Evolutionary conservation across 2,113 vertebrate species (phyloP), one percentile per base, ranked within the genome.

Genomic region (Cairina moschata): DNA sequence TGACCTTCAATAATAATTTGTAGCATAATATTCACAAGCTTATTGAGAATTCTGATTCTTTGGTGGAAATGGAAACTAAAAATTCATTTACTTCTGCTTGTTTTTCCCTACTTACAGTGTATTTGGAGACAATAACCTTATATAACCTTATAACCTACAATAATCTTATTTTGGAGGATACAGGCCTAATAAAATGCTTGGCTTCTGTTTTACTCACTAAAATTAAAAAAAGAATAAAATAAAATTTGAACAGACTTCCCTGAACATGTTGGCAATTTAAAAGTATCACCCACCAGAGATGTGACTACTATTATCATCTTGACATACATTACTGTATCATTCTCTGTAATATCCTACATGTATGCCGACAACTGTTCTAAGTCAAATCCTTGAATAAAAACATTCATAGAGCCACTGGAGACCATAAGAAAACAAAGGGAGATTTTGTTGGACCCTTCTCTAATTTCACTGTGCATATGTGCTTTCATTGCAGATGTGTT

Each of bases 1-100:
- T 11, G 54, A 76, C 58, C 52, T 96, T 94, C 55, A 81, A 52
- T 90, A 89, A 69, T 62, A 66, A 91, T 90, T 85, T 85, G 13
- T 66, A 93, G 88, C 81, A 44, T 60, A 81, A 38, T 38, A 71
- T 26, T 94, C 54, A 80, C 52, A 72, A 25, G 63, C 67, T 74
- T 91, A 31, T 72, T 60, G 56, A 95, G 68, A 86, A 85, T 91
- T 58, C 4, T 12, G 42, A 38, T 83, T 93, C 25, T 83, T 73
- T 62, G 31, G 9, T 55, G 93, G 68, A 90, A 79, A 86, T 52
- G 29, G 20, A 93, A 88, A 42, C 10, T 66, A 52, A 82, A 86
- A 93, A 77, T 82, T n/a, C n/a, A 69, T 86, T 92, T 84, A 22
- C n/a, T 84, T 58, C 77, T 87, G 15, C 38, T 81, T 66, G 5